These are phyloP conservation scores for Cecropterus lyciades DNA, from an alignment of 1,140 invertebrate species.

Conservation along the genomic window DNA sequence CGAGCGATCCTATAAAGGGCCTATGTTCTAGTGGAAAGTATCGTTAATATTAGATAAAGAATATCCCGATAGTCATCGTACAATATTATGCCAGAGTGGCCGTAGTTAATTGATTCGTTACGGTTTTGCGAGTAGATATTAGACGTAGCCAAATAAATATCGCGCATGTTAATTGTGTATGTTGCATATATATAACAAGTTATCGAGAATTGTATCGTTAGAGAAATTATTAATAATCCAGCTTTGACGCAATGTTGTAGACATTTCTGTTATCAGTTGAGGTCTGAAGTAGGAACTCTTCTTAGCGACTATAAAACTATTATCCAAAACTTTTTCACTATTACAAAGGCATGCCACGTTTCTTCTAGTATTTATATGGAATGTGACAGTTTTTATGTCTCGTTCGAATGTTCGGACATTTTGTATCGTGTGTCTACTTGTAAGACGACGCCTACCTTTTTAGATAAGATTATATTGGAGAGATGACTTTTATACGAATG, in stretches of 20 bases:
- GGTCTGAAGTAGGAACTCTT: constrained; percentile 62
- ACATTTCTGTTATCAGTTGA: constrained; percentile 47
- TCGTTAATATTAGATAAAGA: constrained; percentile 48
- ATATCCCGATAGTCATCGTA: constrained; percentile 51
- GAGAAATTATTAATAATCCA: constrained; percentile 70
- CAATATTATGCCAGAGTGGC: constrained; percentile 64
- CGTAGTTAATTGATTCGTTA: constrained; percentile 73
- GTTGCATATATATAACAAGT: constrained; percentile 72
- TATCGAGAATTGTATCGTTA: constrained; percentile 78
- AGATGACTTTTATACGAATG: constrained; percentile 83
- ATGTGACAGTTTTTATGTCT: constrained; percentile 59
- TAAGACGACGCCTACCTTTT: constrained; percentile 81
- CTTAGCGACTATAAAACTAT: constrained; percentile 65
- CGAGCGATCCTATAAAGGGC: constrained; percentile 44
- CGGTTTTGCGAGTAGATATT: constrained; percentile 72
- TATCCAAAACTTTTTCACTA: constrained; percentile 73
- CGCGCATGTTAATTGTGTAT: constrained; percentile 71
- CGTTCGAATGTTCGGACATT: constrained; percentile 59
- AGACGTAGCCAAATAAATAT: constrained; percentile 75
- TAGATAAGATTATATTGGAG: constrained; percentile 81
- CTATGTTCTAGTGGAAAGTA: constrained; percentile 56
- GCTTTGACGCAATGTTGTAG: constrained; percentile 68
- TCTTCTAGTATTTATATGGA: constrained; percentile 54
- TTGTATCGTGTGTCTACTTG: constrained; percentile 72
- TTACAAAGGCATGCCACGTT: constrained; percentile 54